Evolutionary conservation across 2,888 invertebrate species (phyloP), one percentile per base, ranked within the genome.

Genomic region (Acrobasis repandana): DNA sequence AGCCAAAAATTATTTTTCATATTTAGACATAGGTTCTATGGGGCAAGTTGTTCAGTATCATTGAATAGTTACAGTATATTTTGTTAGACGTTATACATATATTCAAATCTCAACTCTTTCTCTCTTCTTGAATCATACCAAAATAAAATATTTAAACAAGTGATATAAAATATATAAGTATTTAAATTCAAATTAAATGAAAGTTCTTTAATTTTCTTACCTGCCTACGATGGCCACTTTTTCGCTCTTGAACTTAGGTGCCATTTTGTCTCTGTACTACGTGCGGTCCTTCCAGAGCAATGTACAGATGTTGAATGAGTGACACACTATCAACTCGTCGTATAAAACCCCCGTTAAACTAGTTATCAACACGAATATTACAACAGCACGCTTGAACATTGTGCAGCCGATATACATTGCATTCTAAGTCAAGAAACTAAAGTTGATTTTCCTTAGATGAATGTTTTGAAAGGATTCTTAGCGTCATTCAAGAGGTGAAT

Each of bases 141-240:
- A 38, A 38, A 38, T 38, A 38, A 38, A 38, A 11, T 38, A 38
- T 38, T 38, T 38, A 38, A 38, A 14, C 38, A 38, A 14, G 38
- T 38, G 38, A 11, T 11, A 38, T n/a, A n/a, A n/a, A n/a, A n/a
- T n/a, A n/a, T n/a, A n/a, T n/a, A n/a, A n/a, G n/a, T n/a, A n/a
- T n/a, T n/a, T n/a, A n/a, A n/a, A n/a, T n/a, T n/a, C 6, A 28
- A 6, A 28, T 28, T 6, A 28, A 28, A 4, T 2, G 4, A 20
- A 20, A 8, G 28, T 28, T 28, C 4, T 28, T 28, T 28, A 28
- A 28, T 28, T 64, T 54, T 63, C 80, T 86, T 87, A 96, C 96
- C 96, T 96, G 79, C 96, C 96, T 66, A 96, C 93, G 67, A 96
- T 96, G 67, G 95, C 96, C 70, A 96, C 94, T 88, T 95, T 96